Evolutionary conservation across 2,113 vertebrate species (phyloP).

Genomic region (Ochotona princeps): DNA sequence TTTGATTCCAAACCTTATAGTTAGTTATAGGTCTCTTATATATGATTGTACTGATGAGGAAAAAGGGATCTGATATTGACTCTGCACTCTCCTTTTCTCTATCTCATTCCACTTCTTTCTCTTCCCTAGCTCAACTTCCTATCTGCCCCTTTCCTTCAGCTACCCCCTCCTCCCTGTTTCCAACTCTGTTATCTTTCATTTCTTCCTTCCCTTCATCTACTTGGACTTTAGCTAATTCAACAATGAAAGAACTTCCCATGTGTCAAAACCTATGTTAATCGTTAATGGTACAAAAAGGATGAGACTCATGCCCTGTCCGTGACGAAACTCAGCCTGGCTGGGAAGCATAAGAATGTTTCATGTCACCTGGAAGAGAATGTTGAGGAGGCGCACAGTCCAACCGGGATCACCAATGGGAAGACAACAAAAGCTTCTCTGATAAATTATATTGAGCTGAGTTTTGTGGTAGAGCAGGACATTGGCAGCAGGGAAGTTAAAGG

Average conservation of each 20-base stretch:
- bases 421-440: neutral
- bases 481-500: neutral
- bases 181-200: neutral
- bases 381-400: neutral
- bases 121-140: neutral
- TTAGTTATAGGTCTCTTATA: neutral
- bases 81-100: neutral
- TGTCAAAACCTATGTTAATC: neutral
- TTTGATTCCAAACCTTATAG: constrained; percentile 1
- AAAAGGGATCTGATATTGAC: neutral
- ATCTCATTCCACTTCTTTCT: neutral
- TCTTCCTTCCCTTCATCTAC: constrained; percentile 24
- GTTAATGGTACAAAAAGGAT: neutral
- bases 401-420: neutral
- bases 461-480: neutral
- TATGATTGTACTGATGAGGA: neutral
- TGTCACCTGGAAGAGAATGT: neutral
- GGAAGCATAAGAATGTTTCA: neutral
- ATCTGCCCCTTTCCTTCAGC: neutral
- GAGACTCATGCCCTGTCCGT: neutral
- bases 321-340: neutral
- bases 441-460: constrained; percentile 5
- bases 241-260: neutral
- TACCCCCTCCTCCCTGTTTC: neutral
- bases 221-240: constrained; percentile 40